These are phyloP conservation scores for Ptyas mucosa DNA, from an alignment of 2,113 vertebrate genomes.

Conservation along the genomic window DNA sequence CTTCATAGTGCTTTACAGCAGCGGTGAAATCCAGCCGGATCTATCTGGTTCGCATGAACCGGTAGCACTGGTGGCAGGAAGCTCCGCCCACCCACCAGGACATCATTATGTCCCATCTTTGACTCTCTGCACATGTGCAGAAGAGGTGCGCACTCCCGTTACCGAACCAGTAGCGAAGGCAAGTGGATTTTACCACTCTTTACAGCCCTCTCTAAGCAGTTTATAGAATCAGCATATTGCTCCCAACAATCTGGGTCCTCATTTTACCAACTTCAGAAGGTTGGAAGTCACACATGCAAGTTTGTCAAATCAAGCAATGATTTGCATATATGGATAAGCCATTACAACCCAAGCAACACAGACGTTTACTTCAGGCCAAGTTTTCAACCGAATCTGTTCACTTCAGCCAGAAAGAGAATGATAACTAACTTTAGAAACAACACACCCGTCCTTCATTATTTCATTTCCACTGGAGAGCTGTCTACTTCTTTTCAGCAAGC, in stretches of 20 bases:
- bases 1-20: too few species aligned
- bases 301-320: not conserved
- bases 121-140: too few species aligned
- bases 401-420: not conserved
- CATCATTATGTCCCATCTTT: too few species aligned
- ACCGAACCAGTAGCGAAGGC: too few species aligned
- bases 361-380: not conserved
- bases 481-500: not conserved
- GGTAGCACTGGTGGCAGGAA: too few species aligned
- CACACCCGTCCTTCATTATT: not conserved
- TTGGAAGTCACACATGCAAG: not conserved
- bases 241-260: not conserved
- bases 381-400: not conserved
- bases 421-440: not conserved
- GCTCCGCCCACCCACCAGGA: too few species aligned
- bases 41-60: too few species aligned
- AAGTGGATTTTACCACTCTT: too few species aligned
- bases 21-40: too few species aligned
- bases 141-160: too few species aligned
- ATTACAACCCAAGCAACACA: not conserved
- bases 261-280: not conserved
- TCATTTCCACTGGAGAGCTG: not conserved
- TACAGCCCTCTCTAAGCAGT: too few species aligned
- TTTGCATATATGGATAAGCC: not conserved
- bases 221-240: too few species aligned